Conservation (phyloP, 2,113 vertebrate species). For the Mionectes macconnelli region DNA sequence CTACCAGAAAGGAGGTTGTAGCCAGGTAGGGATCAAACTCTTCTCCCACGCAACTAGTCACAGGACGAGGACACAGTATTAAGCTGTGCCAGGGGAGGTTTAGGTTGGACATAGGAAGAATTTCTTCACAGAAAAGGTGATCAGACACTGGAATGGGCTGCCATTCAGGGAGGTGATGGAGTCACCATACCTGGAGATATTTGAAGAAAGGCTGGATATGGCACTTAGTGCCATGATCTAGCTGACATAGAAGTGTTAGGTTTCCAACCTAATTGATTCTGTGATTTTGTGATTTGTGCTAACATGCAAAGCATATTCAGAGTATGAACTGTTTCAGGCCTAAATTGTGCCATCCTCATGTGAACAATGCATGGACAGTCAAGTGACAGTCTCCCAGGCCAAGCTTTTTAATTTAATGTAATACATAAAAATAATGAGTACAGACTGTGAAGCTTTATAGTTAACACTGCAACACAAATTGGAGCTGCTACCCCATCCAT, state of each 20-base stretch:
- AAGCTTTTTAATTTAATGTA: neutral
- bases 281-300: neutral
- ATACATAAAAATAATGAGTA: neutral
- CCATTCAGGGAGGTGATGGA: too few species aligned
- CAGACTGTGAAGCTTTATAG: neutral
- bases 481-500: neutral
- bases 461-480: neutral
- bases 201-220: too few species aligned
- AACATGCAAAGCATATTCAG: neutral
- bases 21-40: neutral
- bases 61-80: neutral
- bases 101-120: neutral
- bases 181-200: too few species aligned
- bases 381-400: neutral
- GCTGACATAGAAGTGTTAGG: neutral
- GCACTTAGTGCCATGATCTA: too few species aligned
- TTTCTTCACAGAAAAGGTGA: neutral
- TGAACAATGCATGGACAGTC: neutral
- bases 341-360: neutral
- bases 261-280: neutral
- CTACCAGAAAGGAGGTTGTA: neutral
- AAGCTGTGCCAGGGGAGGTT: neutral
- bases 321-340: neutral
- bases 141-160: too few species aligned
- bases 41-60: neutral